A percentile compares a stretch with the other conserved stretches of the same genome.
Evolutionary conservation across 2,113 vertebrate species (phyloP).

Genomic region (Catharus minimus): DNA sequence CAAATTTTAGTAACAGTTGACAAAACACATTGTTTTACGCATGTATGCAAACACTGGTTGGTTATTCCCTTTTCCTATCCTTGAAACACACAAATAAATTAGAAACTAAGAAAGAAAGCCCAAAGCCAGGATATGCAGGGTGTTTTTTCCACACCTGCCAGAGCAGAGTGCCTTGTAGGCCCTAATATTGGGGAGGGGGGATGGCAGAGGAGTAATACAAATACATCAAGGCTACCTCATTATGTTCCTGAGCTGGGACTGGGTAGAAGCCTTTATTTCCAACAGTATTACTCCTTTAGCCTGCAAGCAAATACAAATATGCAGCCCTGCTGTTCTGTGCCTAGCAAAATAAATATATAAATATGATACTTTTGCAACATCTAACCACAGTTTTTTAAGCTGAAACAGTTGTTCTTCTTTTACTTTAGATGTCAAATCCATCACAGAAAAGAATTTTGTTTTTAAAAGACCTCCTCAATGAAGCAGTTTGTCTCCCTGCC

Average conservation of each 20-base stretch:
- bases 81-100: not conserved
- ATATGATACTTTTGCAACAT: constrained; percentile 32
- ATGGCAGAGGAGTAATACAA: not conserved
- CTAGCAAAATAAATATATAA: constrained; percentile 53
- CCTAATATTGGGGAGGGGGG: not conserved
- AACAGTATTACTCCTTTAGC: not conserved
- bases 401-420: constrained; percentile 57
- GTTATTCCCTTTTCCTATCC: not conserved
- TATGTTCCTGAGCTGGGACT: not conserved
- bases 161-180: not conserved
- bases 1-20: not conserved
- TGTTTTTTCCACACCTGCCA: not conserved
- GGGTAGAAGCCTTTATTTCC: not conserved
- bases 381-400: constrained; percentile 65
- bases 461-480: constrained; percentile 63
- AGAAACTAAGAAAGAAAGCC: not conserved
- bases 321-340: not conserved
- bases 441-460: constrained; percentile 67
- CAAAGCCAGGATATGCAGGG: not conserved
- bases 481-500: constrained; percentile 67
- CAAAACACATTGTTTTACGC: not conserved
- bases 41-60: fast-evolving
- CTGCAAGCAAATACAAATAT: not conserved
- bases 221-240: not conserved
- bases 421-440: constrained; percentile 69